Conservation (phyloP, 1,140 invertebrate genomes). For the Drosophila paulistorum region DNA sequence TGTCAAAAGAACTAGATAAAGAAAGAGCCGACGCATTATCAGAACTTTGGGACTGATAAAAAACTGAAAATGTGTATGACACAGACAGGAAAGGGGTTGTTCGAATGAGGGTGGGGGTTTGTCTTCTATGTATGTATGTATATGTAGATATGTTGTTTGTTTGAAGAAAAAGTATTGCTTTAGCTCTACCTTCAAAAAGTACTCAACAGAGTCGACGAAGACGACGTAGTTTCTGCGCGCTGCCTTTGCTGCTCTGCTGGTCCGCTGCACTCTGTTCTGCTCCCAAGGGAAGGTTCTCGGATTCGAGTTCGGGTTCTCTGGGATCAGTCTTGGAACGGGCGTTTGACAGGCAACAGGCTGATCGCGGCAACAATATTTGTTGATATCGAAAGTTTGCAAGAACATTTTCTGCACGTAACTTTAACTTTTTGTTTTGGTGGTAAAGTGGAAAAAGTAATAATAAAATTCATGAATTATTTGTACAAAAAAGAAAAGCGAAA, state of each 20-base stretch:
- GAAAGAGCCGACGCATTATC: background rate
- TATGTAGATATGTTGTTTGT: background rate
- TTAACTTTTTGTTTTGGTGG: constrained; percentile 24
- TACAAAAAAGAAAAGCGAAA: background rate
- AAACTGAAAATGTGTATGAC: background rate
- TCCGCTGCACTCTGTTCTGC: constrained; percentile 15
- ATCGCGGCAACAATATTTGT: constrained; percentile 41
- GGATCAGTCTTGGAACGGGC: constrained; percentile 65
- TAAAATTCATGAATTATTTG: constrained; percentile 1
- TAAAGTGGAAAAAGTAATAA: constrained; percentile 28
- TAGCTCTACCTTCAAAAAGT: background rate
- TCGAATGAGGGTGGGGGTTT: background rate
- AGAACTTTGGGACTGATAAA: constrained; percentile 4
- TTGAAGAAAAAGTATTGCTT: constrained; percentile 2
- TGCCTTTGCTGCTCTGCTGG: background rate
- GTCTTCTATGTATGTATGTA: background rate
- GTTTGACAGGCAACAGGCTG: constrained; percentile 49
- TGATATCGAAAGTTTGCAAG: background rate
- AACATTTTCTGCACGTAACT: background rate
- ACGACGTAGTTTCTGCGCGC: constrained; percentile 9
- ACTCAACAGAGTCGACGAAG: constrained; percentile 12
- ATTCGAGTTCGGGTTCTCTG: constrained; percentile 48
- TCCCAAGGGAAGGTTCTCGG: constrained; percentile 38
- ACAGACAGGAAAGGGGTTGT: background rate
- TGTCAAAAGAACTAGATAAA: background rate